Evolutionary conservation across 2,888 invertebrate species (phyloP), one percentile per base, ranked within the genome.

Genomic region (Drosophila antonietae): DNA sequence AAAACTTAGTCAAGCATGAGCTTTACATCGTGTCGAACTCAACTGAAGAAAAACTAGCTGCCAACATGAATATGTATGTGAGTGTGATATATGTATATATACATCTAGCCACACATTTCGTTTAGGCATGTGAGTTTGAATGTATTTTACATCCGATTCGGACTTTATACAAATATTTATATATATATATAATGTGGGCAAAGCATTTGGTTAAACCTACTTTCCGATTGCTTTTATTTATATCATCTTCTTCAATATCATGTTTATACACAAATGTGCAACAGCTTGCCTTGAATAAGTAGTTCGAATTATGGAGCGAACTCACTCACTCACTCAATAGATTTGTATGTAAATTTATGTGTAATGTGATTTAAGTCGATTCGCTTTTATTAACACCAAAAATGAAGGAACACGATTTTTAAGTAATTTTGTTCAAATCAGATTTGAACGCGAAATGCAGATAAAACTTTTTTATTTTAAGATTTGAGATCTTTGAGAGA

Each of bases 231-330:
- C 3, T 10, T 23, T 23, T 23, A 39, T 39, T 39, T 20, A 39
- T 39, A 23, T 55, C 39, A 28, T 37, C 52, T 53, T 9, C 37
- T 1, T 37, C 52, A 33, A 12, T 7, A 51, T 18, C 46, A 15
- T 46, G 46, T 18, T 12, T 12, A 18, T 18, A 10, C 12, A 28
- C 28, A 28, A 28, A 28, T 28, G 18, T 35, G 51, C 23, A 39
- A 39, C 39, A 9, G 53, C 39, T 53, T 28, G 53, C 53, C 53
- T 53, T 39, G 53, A 39, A 20, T 28, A 53, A 37, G 35, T 53
- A 37, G 53, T 9, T 37, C 52, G 18, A 37, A 9, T 37, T 9
- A 52, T 15, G 39, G 23, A 28, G 28, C 28, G 5, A 53, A n/a
- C 10, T 31, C 49, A 9, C 33, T 35, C 14, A 18, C 33, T 35